Conservation (phyloP, 2,888 invertebrate species). For the Harpalus rufipes region DNA sequence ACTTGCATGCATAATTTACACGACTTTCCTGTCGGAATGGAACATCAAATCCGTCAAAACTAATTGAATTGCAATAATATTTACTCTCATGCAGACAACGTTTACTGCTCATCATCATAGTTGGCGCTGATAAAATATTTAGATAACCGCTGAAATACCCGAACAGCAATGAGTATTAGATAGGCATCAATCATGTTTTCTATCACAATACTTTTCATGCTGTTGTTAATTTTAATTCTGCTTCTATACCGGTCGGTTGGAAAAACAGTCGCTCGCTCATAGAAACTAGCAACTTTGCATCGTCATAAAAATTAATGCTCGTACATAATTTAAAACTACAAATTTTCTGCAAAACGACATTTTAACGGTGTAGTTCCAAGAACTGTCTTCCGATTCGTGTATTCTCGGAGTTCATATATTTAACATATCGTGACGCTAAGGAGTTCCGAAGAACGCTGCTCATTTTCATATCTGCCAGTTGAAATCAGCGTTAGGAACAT, state of each 20-base stretch:
- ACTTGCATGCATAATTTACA: conserved; percentile 57
- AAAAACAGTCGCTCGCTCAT: conserved; percentile 31
- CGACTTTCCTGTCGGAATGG: conserved; percentile 38
- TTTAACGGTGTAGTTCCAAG: conserved; percentile 52
- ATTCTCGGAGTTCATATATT: conserved; percentile 57
- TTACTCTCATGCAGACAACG: conserved; percentile 55
- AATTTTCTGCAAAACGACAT: conserved; percentile 49
- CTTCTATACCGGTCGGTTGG: conserved; percentile 31
- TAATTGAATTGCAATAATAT: conserved; percentile 64
- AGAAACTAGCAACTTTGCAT: conserved; percentile 49
- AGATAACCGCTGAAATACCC: conserved; percentile 41
- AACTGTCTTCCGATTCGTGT: conserved; percentile 51
- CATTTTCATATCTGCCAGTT: conserved; percentile 62
- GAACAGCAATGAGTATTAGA: conserved; percentile 42
- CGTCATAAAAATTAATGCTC: conserved; percentile 54
- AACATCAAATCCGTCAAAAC: conserved; percentile 61
- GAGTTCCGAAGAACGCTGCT: conserved; percentile 42
- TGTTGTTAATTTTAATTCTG: conserved; percentile 13
- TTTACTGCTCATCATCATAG: conserved; percentile 46
- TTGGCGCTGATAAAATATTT: conserved; percentile 56
- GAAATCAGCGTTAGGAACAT: conserved; percentile 55
- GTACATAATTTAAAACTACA: conserved; percentile 56
- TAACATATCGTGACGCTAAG: conserved; percentile 54
- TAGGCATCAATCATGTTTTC: conserved; percentile 36
- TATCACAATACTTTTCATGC: conserved; percentile 23